Conservation (phyloP, 1,140 invertebrate species). For the Brachionus koreanus region DNA sequence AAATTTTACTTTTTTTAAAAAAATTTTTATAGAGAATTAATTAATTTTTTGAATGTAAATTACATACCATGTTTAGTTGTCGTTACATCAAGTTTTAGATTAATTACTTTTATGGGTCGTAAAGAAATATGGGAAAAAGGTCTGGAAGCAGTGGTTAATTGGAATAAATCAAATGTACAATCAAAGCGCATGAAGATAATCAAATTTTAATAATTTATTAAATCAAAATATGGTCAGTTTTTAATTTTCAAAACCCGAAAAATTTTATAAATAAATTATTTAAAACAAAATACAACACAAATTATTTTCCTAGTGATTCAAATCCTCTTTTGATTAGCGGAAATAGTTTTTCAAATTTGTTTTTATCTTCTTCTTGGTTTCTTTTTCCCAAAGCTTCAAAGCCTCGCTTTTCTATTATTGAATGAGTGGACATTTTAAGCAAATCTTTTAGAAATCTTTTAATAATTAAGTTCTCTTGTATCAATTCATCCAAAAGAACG, state of each 20-base stretch:
- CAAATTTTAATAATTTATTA: constrained; percentile 4
- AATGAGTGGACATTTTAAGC: background rate
- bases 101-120: background rate
- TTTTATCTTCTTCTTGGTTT: background rate
- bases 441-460: background rate
- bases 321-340: constrained; percentile 9
- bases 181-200: background rate
- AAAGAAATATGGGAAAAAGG: constrained; percentile 14
- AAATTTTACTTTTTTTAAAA: background rate
- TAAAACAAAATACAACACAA: background rate
- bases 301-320: constrained; percentile 13
- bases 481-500: background rate
- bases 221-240: background rate
- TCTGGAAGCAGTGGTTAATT: background rate
- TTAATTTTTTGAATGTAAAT: background rate
- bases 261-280: background rate
- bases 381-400: constrained; percentile 26
- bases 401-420: background rate
- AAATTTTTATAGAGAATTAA: background rate
- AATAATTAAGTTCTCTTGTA: background rate
- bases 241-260: background rate
- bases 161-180: constrained; percentile 11
- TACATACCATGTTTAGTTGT: constrained; percentile 1
- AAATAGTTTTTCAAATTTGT: background rate
- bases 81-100: background rate